Conservation (phyloP, 2,797 vertebrate genomes). For the Mus caroli region DNA sequence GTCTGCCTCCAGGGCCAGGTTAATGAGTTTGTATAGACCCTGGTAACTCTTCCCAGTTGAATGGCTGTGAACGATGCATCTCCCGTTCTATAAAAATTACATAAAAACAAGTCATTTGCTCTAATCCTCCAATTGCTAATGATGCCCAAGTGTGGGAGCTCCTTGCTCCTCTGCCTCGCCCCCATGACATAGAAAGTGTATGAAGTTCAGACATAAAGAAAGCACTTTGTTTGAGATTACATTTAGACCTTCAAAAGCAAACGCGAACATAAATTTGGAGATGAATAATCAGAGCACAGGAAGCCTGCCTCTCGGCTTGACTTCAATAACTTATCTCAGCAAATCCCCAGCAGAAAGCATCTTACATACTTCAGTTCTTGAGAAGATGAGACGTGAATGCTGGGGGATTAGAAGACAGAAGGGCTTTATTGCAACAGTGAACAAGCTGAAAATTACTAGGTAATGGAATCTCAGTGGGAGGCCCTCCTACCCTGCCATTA, state of each 20-base stretch:
- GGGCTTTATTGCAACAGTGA: conserved; percentile 90
- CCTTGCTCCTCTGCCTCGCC: neutral
- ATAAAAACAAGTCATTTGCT: conserved; percentile 84
- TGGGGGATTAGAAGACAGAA: conserved; percentile 90
- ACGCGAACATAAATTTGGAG: conserved; percentile 86
- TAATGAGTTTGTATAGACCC: conserved; percentile 50
- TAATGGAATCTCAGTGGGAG: conserved; percentile 90
- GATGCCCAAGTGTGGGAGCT: conserved; percentile 75
- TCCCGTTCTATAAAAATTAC: conserved; percentile 81
- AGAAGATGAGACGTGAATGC: conserved; percentile 89
- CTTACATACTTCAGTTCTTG: conserved; percentile 87
- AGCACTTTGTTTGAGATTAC: conserved; percentile 89
- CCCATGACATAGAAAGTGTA: conserved; percentile 83
- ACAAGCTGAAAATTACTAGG: conserved; percentile 92
- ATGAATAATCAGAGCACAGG: conserved; percentile 86
- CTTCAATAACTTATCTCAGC: conserved; percentile 90
- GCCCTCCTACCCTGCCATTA: conserved; percentile 89
- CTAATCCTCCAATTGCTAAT: conserved; percentile 81
- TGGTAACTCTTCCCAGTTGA: conserved; percentile 48
- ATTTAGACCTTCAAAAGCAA: conserved; percentile 88
- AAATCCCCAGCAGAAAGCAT: conserved; percentile 90
- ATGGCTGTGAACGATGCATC: conserved; percentile 65
- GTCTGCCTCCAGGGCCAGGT: conserved; percentile 54
- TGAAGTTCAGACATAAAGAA: conserved; percentile 88
- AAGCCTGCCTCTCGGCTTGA: conserved; percentile 89